Evolutionary conservation across 2,888 invertebrate genomes (phyloP), one percentile per base, ranked within the genome.

Genomic region (Thelaira solivaga): DNA sequence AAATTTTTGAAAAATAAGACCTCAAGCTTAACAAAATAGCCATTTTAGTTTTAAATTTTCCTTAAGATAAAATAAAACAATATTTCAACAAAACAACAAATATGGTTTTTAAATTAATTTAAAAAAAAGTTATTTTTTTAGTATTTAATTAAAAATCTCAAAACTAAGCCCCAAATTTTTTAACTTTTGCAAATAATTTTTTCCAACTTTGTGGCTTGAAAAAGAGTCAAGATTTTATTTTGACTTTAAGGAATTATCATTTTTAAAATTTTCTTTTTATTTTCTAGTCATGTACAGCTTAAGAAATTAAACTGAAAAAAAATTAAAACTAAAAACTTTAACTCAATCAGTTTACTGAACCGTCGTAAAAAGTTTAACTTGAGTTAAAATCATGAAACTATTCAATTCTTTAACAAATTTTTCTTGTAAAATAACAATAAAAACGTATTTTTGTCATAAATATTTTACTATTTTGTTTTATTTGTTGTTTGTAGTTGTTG

Each of bases 371-470:
- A 65, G 34, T 65, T 73, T 65, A 72, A 72, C 49, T 67, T 20
- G 45, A 53, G 57, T 65, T 51, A 61, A 45, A 67, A 62, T 68
- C 67, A 75, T 75, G 74, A 45, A 74, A 57, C 36, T 59, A 57
- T 76, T 45, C 72, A 65, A 72, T 68, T 67, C 75, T 72, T 79
- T 72, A 51, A 76, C 75, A 76, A 79, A 79, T 79, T 79, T 79
- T 79, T 72, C 79, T 79, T 79, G 76, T 79, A 79, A 74, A 81
- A 57, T 77, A 74, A 65, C 71, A 81, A 80, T 73, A 81, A 81
- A 76, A 78, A 45, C 78, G 76, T 76, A 75, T 62, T 78, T 80
- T 76, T 71, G 80, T 80, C 77, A 78, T 80, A 81, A 80, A 77
- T 47, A 74, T 74, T 78, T 78, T 78, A 61, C 34, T 59, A 59